phyloP scores from a whole-genome alignment of 2,888 invertebrate species.

The Drosophila nigricruria region DNA sequence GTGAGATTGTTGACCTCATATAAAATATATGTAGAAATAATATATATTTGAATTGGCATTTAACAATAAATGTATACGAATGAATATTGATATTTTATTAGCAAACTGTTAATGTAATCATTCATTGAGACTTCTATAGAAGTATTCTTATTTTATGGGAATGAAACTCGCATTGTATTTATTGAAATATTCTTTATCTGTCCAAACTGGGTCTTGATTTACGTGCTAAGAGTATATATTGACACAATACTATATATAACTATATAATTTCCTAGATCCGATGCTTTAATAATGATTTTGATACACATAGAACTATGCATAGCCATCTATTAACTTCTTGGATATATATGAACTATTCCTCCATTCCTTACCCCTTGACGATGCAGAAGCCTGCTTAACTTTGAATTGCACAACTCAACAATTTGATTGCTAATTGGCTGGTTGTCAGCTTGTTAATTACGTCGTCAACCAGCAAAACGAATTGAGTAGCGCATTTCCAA shows the following conservation, averaged over 20 bases:
- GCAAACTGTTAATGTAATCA: not conserved
- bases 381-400: not conserved
- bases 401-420: conserved; percentile 1
- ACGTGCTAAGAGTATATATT: too few relatives aligned
- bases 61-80: not conserved
- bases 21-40: not conserved
- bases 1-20: conserved; percentile 16
- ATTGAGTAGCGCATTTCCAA: conserved; percentile 27
- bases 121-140: not conserved
- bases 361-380: too few relatives aligned
- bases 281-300: too few relatives aligned
- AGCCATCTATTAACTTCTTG: too few relatives aligned
- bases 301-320: too few relatives aligned
- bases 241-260: too few relatives aligned
- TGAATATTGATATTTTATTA: not conserved
- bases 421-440: conserved; percentile 54
- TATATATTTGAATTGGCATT: not conserved
- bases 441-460: conserved; percentile 54
- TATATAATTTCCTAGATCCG: too few relatives aligned
- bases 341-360: too few relatives aligned
- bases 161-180: not conserved
- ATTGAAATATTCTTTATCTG: not conserved
- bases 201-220: too few relatives aligned
- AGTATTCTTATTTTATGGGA: not conserved
- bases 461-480: conserved; percentile 30